Percentiles rank a stretch among this genome's conserved stretches.
Evolutionary conservation across 92 coral and sea anemone genomes (phyloP).

Genomic region (Zoanthus sansibaricus): DNA sequence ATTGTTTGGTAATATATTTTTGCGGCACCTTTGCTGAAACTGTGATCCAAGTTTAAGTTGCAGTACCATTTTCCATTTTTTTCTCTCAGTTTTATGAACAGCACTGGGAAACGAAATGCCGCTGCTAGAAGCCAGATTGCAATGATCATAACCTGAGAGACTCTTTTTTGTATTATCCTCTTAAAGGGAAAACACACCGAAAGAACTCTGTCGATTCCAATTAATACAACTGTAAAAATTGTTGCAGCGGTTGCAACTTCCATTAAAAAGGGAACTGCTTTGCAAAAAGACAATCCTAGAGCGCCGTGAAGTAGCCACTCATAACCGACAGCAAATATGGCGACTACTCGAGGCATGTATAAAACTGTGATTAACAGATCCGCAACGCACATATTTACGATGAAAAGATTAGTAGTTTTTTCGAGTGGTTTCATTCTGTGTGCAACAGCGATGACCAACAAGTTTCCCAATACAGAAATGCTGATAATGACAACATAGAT

Average conservation of each 20-base stretch:
- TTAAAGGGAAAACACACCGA: slow-evolving; percentile 20
- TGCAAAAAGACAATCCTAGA: slow-evolving; percentile 20
- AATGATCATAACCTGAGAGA: slow-evolving; percentile 2
- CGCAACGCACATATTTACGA: slow-evolving; percentile 35
- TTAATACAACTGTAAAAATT: slow-evolving; percentile 32
- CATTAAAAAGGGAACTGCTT: slow-evolving; percentile 30
- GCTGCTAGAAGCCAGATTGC: slow-evolving; percentile 57
- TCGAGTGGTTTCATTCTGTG: not conserved
- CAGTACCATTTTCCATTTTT: slow-evolving; percentile 44
- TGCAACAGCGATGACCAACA: not conserved
- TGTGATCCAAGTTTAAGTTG: slow-evolving; percentile 38
- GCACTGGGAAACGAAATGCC: slow-evolving; percentile 60
- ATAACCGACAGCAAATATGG: slow-evolving; percentile 1
- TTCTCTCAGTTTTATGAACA: slow-evolving; percentile 23
- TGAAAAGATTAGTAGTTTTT: slow-evolving; percentile 20
- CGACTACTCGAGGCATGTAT: slow-evolving; percentile 36
- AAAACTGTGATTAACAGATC: slow-evolving; percentile 32
- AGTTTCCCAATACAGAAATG: slow-evolving; percentile 13
- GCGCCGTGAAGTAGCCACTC: slow-evolving; percentile 23
- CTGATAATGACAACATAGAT: slow-evolving; percentile 19
- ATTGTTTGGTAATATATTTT: slow-evolving; percentile 54
- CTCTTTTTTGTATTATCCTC: not conserved
- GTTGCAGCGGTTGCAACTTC: slow-evolving; percentile 26
- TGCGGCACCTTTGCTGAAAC: slow-evolving; percentile 60
- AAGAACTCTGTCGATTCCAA: slow-evolving; percentile 25